phyloP scores from a whole-genome alignment of 92 coral and sea anemone genomes.

The Zoanthus sociatus region DNA sequence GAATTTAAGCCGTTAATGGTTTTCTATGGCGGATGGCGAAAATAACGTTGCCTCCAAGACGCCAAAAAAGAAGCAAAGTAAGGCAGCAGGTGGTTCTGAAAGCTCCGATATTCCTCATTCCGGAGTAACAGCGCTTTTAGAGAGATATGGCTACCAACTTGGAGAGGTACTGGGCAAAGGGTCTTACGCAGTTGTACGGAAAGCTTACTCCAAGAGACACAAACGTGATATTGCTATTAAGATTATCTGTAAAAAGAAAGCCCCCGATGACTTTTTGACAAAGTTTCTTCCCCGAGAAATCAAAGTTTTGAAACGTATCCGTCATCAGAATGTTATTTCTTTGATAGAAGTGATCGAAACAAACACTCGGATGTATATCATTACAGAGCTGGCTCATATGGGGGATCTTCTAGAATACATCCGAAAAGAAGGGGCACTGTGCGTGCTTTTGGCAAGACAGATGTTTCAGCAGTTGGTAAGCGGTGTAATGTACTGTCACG shows the following conservation, averaged over 20 bases:
- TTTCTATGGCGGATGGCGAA: slow-evolving; percentile 44
- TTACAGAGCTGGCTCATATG: slow-evolving; percentile 90
- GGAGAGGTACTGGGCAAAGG: slow-evolving; percentile 98
- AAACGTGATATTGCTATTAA: slow-evolving; percentile 90
- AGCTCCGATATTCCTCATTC: slow-evolving; percentile 65
- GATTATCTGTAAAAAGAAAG: slow-evolving; percentile 98
- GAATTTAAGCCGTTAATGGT: neutral
- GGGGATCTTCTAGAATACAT: slow-evolving; percentile 94
- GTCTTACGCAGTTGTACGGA: slow-evolving; percentile 94
- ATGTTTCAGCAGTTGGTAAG: slow-evolving; percentile 79
- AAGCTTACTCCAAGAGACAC: slow-evolving; percentile 92
- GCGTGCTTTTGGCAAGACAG: slow-evolving; percentile 67
- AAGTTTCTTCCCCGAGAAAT: slow-evolving; percentile 97
- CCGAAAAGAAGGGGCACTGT: slow-evolving; percentile 83
- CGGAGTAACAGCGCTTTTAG: slow-evolving; percentile 90
- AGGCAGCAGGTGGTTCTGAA: slow-evolving; percentile 3
- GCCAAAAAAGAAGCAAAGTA: slow-evolving; percentile 43
- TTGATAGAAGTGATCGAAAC: slow-evolving; percentile 98
- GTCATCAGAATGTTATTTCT: slow-evolving; percentile 80
- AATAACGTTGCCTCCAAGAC: slow-evolving; percentile 23
- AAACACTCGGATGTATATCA: slow-evolving; percentile 96
- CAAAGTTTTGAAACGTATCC: slow-evolving; percentile 88
- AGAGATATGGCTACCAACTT: slow-evolving; percentile 93
- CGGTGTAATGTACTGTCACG: slow-evolving; percentile 87
- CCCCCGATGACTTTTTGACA: slow-evolving; percentile 95